Evolutionary conservation across 92 coral and sea anemone genomes (phyloP), one percentile per base, ranked within the genome.

Genomic region (Porites divaricata): DNA sequence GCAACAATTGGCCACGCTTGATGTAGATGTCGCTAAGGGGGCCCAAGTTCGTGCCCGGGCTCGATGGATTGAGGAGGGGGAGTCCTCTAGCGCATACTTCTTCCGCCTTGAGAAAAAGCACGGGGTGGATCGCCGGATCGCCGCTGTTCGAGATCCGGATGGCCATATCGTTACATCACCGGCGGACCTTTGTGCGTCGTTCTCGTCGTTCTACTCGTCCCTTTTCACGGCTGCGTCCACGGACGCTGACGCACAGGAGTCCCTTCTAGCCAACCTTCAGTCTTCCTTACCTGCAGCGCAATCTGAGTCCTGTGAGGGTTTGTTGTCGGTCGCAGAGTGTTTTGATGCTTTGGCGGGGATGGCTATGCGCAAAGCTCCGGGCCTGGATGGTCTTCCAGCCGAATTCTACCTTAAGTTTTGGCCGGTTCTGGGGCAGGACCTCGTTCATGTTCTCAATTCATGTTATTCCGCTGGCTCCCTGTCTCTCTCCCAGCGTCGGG

Each of bases 381-480:
- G n/a, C n/a, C n/a, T n/a, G n/a, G n/a, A n/a, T n/a, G n/a, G n/a
- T n/a, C n/a, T n/a, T n/a, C n/a, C n/a, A n/a, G n/a, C n/a, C n/a
- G n/a, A n/a, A n/a, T n/a, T n/a, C n/a, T n/a, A n/a, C n/a, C n/a
- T 52, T 77, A 86, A 0, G 93, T 92, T 0, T 2, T 7, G 0
- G n/a, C n/a, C n/a, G n/a, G n/a, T n/a, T n/a, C n/a, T n/a, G n/a
- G n/a, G n/a, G n/a, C n/a, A n/a, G n/a, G n/a, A n/a, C n/a, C n/a
- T n/a, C n/a, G n/a, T n/a, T n/a, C n/a, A n/a, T 1, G 93, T 92
- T 0, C 66, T 86, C 0, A 89, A 92, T 57, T 53, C 57, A 17
- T 72, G 89, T 16, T 80, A 2, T 24, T 5, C 5, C 10, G 17
- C 48, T 10, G 83, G 86, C 4, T 6, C 10, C 94, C 94, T 1